phyloP scores from a whole-genome alignment of 2,797 vertebrate species.

The Platalea minor region DNA sequence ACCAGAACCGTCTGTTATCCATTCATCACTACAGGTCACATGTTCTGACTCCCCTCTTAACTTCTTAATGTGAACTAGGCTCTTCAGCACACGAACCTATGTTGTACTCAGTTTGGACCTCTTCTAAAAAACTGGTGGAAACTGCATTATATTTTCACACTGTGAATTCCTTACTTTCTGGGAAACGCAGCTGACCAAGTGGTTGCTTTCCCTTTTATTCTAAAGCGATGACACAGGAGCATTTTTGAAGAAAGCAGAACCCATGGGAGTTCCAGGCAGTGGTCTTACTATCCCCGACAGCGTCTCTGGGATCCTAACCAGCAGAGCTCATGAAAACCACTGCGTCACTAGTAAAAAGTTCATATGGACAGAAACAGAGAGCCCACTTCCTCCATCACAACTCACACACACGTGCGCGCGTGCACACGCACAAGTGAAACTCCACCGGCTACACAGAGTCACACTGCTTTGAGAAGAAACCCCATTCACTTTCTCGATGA shows the following conservation, averaged over 20 bases:
- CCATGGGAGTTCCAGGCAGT: background rate
- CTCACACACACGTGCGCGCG: no score
- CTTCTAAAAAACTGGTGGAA: background rate
- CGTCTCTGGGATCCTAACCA: background rate
- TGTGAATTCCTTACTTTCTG: background rate
- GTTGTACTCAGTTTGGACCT: background rate
- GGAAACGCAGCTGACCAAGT: background rate
- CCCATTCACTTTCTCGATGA: background rate
- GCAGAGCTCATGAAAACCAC: background rate
- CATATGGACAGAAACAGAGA: background rate
- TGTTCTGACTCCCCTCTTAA: background rate
- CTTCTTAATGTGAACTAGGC: background rate
- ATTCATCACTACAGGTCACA: background rate
- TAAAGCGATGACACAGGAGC: background rate
- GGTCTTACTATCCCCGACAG: background rate
- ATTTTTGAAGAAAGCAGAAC: background rate
- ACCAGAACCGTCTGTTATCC: background rate
- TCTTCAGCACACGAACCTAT: background rate
- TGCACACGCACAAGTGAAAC: background rate
- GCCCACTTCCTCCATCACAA: background rate
- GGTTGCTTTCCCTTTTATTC: background rate
- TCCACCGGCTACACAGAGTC: fast-evolving
- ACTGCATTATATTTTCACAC: background rate
- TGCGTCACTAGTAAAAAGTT: background rate
- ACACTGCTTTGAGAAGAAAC: background rate